A percentile compares a stretch with the other conserved stretches of the same genome.
Evolutionary conservation across 2,888 invertebrate genomes (phyloP).

Genomic region (Alsophila aescularia): DNA sequence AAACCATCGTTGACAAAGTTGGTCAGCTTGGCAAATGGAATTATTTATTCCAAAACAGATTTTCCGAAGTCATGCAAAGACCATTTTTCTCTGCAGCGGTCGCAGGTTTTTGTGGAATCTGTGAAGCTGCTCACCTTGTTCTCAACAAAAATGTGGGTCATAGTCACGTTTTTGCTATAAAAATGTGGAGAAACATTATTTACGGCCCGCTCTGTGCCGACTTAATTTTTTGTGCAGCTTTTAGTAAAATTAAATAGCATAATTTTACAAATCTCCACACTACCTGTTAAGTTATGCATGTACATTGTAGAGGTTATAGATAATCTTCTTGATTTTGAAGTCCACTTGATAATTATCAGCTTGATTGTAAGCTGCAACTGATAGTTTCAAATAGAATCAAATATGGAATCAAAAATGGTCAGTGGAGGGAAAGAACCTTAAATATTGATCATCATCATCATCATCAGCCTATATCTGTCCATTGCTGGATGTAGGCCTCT

Average conservation of each 20-base stretch:
- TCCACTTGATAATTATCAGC: too few relatives aligned
- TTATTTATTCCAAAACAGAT: background rate
- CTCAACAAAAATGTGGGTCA: conserved; percentile 28
- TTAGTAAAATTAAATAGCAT: conserved; percentile 18
- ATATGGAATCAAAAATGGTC: too few relatives aligned
- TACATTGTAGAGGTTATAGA: background rate
- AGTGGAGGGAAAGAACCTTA: too few relatives aligned
- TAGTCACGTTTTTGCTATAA: conserved; percentile 38
- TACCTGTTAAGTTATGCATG: background rate
- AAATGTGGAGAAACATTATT: conserved; percentile 36
- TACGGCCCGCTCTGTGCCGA: conserved; percentile 27
- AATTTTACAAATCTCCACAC: conserved; percentile 14
- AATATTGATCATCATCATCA: too few relatives aligned
- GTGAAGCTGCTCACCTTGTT: conserved; percentile 20
- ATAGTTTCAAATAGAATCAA: too few relatives aligned
- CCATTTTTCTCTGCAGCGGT: background rate
- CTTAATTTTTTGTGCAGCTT: conserved; percentile 30
- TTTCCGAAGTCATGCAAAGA: background rate
- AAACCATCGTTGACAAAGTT: too few relatives aligned
- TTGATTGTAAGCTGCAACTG: too few relatives aligned
- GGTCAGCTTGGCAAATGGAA: too few relatives aligned
- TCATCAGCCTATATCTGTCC: too few relatives aligned
- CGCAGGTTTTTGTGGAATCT: background rate
- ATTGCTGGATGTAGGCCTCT: too few relatives aligned
- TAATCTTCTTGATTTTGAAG: too few relatives aligned